A percentile compares a stretch with the other conserved stretches of the same genome.
Conservation (phyloP, 2,797 vertebrate genomes). For the Telmatherina bonti region DNA sequence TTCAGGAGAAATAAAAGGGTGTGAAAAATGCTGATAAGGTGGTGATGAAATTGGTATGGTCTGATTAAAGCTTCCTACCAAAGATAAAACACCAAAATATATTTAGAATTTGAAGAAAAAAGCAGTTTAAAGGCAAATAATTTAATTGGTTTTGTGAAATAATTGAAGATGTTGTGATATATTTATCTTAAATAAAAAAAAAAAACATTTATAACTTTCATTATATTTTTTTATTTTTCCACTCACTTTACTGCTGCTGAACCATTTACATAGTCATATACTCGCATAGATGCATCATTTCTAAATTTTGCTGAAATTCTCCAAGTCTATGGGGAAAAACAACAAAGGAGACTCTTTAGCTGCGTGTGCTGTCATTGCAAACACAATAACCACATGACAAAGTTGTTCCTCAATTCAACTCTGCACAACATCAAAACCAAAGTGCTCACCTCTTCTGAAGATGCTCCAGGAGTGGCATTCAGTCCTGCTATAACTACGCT, state of each 20-base stretch:
- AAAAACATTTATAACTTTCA: not conserved
- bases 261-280: not conserved
- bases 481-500: not conserved
- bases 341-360: not conserved
- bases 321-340: constrained; percentile 1
- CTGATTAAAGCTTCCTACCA: not conserved
- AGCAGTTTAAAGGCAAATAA: not conserved
- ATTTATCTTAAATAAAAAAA: too few relatives aligned
- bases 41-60: not conserved
- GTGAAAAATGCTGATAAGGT: not conserved
- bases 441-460: not conserved
- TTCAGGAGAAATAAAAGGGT: not conserved
- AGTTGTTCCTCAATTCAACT: constrained; percentile 1
- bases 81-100: not conserved
- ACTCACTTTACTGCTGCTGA: not conserved
- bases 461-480: not conserved
- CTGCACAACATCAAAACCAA: not conserved
- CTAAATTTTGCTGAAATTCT: not conserved
- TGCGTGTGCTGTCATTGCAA: not conserved
- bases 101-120: not conserved
- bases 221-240: not conserved
- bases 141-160: not conserved
- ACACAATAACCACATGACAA: constrained; percentile 14
- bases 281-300: not conserved
- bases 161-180: not conserved